These are phyloP conservation scores for Diuraphis noxia DNA, from an alignment of 1,140 invertebrate species.

Conservation along the genomic window DNA sequence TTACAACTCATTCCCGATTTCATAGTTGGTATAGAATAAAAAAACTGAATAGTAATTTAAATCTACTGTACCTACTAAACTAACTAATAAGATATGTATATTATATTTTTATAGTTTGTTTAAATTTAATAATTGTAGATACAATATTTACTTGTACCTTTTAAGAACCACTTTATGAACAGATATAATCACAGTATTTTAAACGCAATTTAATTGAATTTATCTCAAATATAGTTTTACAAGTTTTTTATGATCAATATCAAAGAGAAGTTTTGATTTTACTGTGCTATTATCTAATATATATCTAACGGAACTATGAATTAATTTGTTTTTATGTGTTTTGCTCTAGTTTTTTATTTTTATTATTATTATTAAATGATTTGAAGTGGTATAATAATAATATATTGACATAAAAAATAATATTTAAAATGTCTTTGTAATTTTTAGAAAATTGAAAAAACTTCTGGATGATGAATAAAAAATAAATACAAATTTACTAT, in stretches of 20 bases:
- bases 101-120: constrained; percentile 1
- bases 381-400: not conserved
- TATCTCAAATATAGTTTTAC: not conserved
- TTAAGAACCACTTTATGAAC: not conserved
- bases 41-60: not conserved
- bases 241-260: not conserved
- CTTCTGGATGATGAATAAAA: not conserved
- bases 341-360: not conserved
- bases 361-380: not conserved
- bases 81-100: no score
- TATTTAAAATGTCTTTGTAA: not conserved
- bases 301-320: not conserved
- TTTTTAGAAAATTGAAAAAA: not conserved
- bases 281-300: not conserved
- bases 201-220: not conserved
- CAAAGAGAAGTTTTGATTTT: not conserved
- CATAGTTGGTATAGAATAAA: not conserved
- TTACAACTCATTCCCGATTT: not conserved
- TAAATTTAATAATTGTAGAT: not conserved
- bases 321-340: not conserved
- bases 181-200: not conserved
- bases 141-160: not conserved
- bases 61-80: no score
- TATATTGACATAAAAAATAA: not conserved
- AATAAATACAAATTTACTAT: not conserved